Evolutionary conservation across 2,113 vertebrate genomes (phyloP).

Genomic region (Thunnus maccoyii): DNA sequence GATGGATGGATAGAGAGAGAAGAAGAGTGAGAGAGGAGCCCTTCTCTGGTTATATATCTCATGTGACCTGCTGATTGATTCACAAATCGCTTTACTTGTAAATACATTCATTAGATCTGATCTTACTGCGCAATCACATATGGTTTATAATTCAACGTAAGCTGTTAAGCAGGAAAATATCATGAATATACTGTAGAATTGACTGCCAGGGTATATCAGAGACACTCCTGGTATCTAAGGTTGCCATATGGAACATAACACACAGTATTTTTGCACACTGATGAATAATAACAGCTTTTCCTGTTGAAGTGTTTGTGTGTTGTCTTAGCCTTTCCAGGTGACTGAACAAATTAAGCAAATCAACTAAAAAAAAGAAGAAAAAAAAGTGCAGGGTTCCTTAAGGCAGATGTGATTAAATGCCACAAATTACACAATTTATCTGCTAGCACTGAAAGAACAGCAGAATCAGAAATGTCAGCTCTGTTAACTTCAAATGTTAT

Average conservation of each 20-base stretch:
- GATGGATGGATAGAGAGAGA: not conserved
- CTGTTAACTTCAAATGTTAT: not conserved
- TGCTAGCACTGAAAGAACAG: slow-evolving; percentile 1
- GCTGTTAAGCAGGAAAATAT: not conserved
- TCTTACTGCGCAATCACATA: not conserved
- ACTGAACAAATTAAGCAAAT: slow-evolving; percentile 30
- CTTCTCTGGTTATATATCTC: not conserved
- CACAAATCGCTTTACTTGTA: not conserved
- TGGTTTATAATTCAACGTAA: slow-evolving; percentile 7
- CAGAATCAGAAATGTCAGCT: not conserved
- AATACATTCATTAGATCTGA: not conserved
- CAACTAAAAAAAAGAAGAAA: slow-evolving; percentile 1
- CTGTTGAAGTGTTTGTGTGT: not conserved
- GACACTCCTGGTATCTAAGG: not conserved
- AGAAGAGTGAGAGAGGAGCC: not conserved
- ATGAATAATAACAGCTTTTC: not conserved
- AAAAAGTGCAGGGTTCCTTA: not conserved
- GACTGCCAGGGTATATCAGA: not conserved
- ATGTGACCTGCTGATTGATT: slow-evolving; percentile 18
- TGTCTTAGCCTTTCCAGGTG: not conserved
- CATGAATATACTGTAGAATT: not conserved
- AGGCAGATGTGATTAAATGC: slow-evolving; percentile 51
- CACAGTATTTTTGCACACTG: not conserved
- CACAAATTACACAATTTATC: slow-evolving; percentile 18
- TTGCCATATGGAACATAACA: not conserved